Percentiles rank a stretch among this genome's conserved stretches.
These are phyloP conservation scores for Lipophrys pholis DNA, from an alignment of 2,113 vertebrate genomes.

Conservation along the genomic window DNA sequence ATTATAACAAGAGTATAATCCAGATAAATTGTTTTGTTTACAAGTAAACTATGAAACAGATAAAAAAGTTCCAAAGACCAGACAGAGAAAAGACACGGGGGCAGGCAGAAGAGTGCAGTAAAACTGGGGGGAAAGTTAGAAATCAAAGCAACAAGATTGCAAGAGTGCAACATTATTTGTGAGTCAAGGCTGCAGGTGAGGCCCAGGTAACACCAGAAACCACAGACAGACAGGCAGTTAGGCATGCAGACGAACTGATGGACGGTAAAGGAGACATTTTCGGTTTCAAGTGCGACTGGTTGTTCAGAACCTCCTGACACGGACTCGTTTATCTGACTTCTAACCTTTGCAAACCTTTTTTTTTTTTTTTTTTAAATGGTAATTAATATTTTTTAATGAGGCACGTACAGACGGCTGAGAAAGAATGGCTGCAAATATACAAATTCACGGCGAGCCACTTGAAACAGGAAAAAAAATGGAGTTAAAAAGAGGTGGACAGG, in stretches of 20 bases:
- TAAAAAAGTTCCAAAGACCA: conserved; percentile 23
- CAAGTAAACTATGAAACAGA: too few species aligned
- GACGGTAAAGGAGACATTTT: conserved; percentile 59
- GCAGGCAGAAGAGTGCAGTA: conserved; percentile 67
- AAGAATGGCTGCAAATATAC: conserved; percentile 27
- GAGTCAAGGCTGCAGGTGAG: conserved; percentile 69
- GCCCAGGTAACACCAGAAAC: conserved; percentile 66
- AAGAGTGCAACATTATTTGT: conserved; percentile 63
- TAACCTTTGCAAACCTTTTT: conserved; percentile 21
- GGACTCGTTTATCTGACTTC: conserved; percentile 13
- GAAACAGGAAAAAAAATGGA: conserved; percentile 51
- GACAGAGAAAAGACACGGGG: conserved; percentile 53
- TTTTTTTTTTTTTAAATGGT: not conserved
- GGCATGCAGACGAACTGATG: conserved; percentile 79
- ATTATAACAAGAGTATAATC: too few species aligned
- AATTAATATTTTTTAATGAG: conserved; percentile 1
- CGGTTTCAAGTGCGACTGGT: conserved; percentile 60
- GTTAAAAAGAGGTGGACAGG: conserved; percentile 47
- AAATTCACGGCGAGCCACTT: conserved; percentile 41
- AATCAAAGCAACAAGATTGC: conserved; percentile 65
- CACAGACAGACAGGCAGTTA: conserved; percentile 79
- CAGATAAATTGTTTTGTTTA: too few species aligned
- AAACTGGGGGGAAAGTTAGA: conserved; percentile 55
- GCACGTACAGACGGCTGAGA: too few species aligned
- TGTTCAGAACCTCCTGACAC: conserved; percentile 22